Base-by-base conservation (phyloP, 2,797 vertebrate species). In the Gallirallus australis region DNA sequence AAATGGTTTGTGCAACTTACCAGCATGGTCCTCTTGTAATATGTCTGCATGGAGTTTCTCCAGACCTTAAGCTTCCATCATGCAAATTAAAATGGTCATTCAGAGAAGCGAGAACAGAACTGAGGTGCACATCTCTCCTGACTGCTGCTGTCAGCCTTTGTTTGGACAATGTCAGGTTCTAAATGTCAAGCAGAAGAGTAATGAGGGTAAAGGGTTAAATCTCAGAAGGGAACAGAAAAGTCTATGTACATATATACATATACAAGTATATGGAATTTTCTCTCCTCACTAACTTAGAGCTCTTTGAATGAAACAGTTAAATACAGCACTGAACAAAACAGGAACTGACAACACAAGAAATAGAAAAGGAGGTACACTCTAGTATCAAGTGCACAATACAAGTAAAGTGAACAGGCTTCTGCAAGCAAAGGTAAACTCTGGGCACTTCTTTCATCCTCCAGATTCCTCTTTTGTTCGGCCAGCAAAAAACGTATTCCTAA, bases 401-500 rank as follows among this genome's bases (percentile, higher is more conserved):
- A 86, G 33, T 64, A 14, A 86, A 84, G 30, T 8, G 48, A 89
- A 61, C 7, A 76, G 47, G 7, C 30, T 47, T 9, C 25, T 69
- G 42, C 45, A 84, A 78, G 35, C 30, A 40, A 84, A 72, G 21
- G 85, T 86, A 90, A 93, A 94, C 80, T 70, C 45, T 24, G 35
- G 23, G 18, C 35, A 61, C 76, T 86, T 76, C 80, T 84, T 91
- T 79, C 52, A 60, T 79, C 48, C 31, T 88, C n/a, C 31, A 61
- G 70, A 53, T 86, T 56, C 25, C 1, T 12, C 54, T 75, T 88
- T 54, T 91, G 79, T 91, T 91, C 83, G 69, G 39, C 52, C 23
- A 71, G 47, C 50, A 86, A 93, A 94, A 95, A 71, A 47, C 8
- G 5, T 86, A 50, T 66, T 86, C 61, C 65, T 91, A 82, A 91